phyloP scores from a whole-genome alignment of 2,113 vertebrate genomes.

The Smithornis capensis region DNA sequence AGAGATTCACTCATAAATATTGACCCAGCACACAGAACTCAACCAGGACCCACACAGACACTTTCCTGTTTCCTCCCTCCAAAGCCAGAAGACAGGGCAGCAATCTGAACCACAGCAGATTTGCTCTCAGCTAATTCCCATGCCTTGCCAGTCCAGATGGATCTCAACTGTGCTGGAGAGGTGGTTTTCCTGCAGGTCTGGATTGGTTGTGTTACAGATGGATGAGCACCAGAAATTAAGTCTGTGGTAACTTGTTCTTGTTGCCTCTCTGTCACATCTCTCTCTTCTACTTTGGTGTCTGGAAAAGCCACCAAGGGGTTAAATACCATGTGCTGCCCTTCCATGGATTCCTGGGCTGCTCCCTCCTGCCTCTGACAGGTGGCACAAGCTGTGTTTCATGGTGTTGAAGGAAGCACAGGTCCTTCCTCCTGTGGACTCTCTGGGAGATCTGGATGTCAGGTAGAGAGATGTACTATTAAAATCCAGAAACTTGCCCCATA shows the following conservation, averaged over 20 bases:
- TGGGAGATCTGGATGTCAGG: neutral
- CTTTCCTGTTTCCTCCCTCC: neutral
- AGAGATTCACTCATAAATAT: neutral
- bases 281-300: neutral
- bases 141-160: neutral
- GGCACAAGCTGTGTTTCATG: rapidly evolving
- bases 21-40: neutral
- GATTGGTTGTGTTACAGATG: neutral
- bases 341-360: neutral
- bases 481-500: neutral
- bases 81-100: neutral
- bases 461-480: neutral
- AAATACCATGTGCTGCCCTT: neutral
- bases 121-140: neutral
- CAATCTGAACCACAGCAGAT: neutral
- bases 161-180: neutral
- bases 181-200: neutral
- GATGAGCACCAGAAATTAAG: neutral
- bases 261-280: neutral
- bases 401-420: neutral
- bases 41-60: neutral
- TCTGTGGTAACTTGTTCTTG: neutral
- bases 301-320: neutral
- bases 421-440: neutral
- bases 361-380: neutral